Conservation (phyloP, 2,888 invertebrate species). For the Quadroppia sp. region DNA sequence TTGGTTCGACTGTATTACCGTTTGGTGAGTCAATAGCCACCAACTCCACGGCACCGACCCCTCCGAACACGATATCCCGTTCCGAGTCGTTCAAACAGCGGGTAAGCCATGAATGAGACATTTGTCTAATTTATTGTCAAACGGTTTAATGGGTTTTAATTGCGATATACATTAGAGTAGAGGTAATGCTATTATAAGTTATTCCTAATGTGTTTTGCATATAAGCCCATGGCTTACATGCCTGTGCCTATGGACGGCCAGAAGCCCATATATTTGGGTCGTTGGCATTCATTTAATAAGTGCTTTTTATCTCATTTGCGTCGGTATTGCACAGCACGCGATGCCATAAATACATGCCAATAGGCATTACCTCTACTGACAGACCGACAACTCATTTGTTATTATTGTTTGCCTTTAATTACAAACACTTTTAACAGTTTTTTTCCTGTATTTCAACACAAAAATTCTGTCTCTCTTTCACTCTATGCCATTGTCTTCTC, state of each 20-base stretch:
- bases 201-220: too few species aligned
- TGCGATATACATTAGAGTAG: background rate
- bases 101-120: conserved; percentile 50
- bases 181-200: background rate
- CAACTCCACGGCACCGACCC: conserved; percentile 25
- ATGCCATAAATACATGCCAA: conserved; percentile 4
- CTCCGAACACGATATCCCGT: conserved; percentile 57
- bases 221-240: too few species aligned
- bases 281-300: conserved; percentile 16
- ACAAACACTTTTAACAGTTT: background rate
- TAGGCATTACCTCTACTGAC: conserved; percentile 9
- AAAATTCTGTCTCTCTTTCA: background rate
- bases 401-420: conserved; percentile 1
- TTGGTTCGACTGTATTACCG: too few species aligned
- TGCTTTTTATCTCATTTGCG: conserved; percentile 14
- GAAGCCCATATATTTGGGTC: background rate
- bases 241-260: background rate
- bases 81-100: conserved; percentile 71
- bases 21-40: too few species aligned
- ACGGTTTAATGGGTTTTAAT: background rate
- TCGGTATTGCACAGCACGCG: conserved; percentile 24
- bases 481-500: background rate
- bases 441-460: background rate
- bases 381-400: conserved; percentile 24
- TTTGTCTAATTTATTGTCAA: background rate